Base-by-base conservation (phyloP, 2,797 vertebrate genomes). In the Glyptemys insculpta region DNA sequence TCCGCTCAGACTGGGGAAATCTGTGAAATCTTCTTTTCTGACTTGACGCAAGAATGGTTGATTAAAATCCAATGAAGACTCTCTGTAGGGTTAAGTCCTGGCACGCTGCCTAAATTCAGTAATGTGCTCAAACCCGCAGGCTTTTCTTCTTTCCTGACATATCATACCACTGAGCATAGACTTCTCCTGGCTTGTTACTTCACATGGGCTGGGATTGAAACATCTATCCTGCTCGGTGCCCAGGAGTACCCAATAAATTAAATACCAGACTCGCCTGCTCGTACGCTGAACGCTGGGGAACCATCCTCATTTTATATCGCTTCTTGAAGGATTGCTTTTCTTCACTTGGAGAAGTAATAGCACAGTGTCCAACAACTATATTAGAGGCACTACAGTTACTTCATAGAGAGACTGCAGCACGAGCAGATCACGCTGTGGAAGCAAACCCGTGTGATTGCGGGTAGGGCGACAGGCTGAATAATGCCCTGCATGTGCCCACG, bases 201-300 rank as follows among this genome's bases (percentile, higher is more conserved):
- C 92, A 76, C 83, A 96, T 92, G 91, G 93, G 80, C 88, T 89
- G 84, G 87, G 95, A 96, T 86, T 96, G 95, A 92, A 96, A 93
- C 89, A 97, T 96, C 96, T 92, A 96, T 96, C 88, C 95, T 3
- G 21, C 92, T 96, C 74, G 84, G 87, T 96, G 91, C 95, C 89
- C 89, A 44, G 93, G 96, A 96, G 88, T 92, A 91, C 82, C 82
- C 86, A 74, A 91, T 85, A 83, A 82, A 96, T 97, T 97, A 95
- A 97, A 91, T 2, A 91, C 85, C 94, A 96, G 95, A 94, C 83
- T 62, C 23, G 41, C 80, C 57, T 85, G 41, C 85, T 4, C 34
- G 54, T 52, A 94, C 59, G 34, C n/a, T 91, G 92, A 92, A 85
- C 92, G 94, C 41, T 1, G 84, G 94, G 50, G 91, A 96, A 84